These are phyloP conservation scores for Thunnus albacares DNA, from an alignment of 2,797 vertebrate species.

Conservation along the genomic window DNA sequence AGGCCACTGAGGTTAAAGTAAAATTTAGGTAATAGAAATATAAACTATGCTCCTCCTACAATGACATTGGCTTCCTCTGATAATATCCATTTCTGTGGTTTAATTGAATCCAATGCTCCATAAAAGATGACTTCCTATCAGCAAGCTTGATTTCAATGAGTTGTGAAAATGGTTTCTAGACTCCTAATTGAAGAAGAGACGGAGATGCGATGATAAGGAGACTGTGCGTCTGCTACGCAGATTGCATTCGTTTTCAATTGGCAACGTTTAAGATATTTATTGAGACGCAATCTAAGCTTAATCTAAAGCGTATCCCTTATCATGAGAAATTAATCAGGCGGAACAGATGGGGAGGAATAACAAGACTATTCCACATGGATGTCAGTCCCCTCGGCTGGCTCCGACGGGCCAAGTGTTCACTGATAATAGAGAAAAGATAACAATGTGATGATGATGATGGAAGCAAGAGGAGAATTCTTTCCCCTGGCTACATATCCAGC, in stretches of 20 bases:
- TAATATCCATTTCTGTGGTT: constrained; percentile 48
- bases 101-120: constrained; percentile 57
- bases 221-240: constrained; percentile 45
- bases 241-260: constrained; percentile 66
- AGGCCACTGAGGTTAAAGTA: constrained; percentile 6
- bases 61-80: constrained; percentile 29
- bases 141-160: constrained; percentile 58
- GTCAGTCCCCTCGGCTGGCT: constrained; percentile 37
- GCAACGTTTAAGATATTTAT: constrained; percentile 63
- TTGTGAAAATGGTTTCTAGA: constrained; percentile 61
- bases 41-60: neutral
- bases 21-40: constrained; percentile 16
- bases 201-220: constrained; percentile 56
- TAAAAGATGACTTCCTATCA: constrained; percentile 56
- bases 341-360: constrained; percentile 72
- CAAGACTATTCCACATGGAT: constrained; percentile 51
- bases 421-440: constrained; percentile 46
- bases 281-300: constrained; percentile 55
- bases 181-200: constrained; percentile 63
- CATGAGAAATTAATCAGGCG: constrained; percentile 63
- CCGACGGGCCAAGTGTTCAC: constrained; percentile 31
- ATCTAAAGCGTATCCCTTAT: constrained; percentile 71
- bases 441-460: constrained; percentile 34
- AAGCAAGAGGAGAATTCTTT: constrained; percentile 15
- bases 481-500: neutral